Evolutionary conservation across 1,140 invertebrate species (phyloP), one percentile per base, ranked within the genome.

Genomic region (Polypedilum vanderplanki): DNA sequence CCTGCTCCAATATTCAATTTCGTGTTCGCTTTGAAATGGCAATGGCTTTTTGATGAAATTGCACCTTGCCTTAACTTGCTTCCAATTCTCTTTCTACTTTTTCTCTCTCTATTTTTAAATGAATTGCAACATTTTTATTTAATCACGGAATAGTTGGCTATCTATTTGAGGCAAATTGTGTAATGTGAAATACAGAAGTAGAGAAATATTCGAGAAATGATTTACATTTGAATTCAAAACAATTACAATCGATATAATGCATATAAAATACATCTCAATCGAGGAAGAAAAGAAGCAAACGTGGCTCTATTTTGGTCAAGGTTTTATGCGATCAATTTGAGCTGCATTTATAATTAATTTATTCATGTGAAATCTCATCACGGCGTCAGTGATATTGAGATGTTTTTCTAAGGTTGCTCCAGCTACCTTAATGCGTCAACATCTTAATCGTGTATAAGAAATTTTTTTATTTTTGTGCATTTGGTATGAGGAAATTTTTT

Each of bases 271-370:
- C 24, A 33, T 33, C 24, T 33, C 24, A 33, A 33, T 33, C 24
- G 24, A 33, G 24, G 24, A 33, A 33, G 24, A 33, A 5, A 33
- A 33, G 24, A 33, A 33, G 24, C 24, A 5, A 1, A 33, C 24
- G 24, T 5, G 24, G 24, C 46, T 12, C 10, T 57, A 57, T 57
- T 57, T 57, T 57, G 46, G 46, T 57, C 46, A 57, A 57, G 46
- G 46, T 57, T 57, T n/a, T 57, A 57, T 57, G 9, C n/a, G 46
- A 57, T 57, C 46, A 57, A 57, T 57, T 57, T 57, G n/a, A 57
- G n/a, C 46, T 57, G 46, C n/a, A 57, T 57, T 57, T n/a, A 57
- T 57, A 57, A 57, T 57, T 57, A 57, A 57, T 57, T 57, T 57
- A 57, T 57, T 57, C 46, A 57, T 57, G 46, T 57, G 46, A 57